Conservation (phyloP, 1,140 invertebrate genomes). For the Aricia agestis region DNA sequence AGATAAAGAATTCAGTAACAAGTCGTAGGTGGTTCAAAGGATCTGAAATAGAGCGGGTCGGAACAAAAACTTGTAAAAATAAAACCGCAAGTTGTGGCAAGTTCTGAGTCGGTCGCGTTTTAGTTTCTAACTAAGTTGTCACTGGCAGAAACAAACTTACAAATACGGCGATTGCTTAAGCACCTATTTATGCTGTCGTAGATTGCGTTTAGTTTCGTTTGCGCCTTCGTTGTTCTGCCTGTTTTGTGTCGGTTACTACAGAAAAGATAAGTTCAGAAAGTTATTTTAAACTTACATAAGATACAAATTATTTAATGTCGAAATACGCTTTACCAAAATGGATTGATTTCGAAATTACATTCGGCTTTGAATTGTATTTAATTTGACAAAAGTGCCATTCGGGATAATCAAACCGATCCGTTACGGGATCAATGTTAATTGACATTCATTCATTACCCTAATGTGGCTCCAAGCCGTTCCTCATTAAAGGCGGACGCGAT, state of each 20-base stretch:
- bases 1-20: constrained; percentile 20
- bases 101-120: constrained; percentile 16
- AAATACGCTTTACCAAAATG: neutral
- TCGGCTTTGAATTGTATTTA: neutral
- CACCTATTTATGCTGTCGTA: neutral
- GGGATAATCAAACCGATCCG: constrained; percentile 11
- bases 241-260: neutral
- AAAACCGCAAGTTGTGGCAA: constrained; percentile 24
- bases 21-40: constrained; percentile 19
- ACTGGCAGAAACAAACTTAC: constrained; percentile 14
- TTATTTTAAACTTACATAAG: no score
- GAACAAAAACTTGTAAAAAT: constrained; percentile 25
- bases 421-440: constrained; percentile 7
- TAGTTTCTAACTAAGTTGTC: constrained; percentile 21
- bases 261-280: no score
- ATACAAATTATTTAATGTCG: no score
- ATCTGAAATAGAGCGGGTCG: constrained; percentile 21
- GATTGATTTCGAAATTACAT: neutral
- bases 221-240: neutral
- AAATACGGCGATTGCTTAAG: constrained; percentile 17
- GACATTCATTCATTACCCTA: constrained; percentile 14
- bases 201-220: neutral
- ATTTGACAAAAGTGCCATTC: constrained; percentile 9
- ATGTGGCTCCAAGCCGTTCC: constrained; percentile 12
- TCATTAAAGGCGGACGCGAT: constrained; percentile 31